Percentiles rank a stretch among this genome's conserved stretches.
Evolutionary conservation across 92 coral and sea anemone species (phyloP).

Genomic region (Epizoanthus rinbou): DNA sequence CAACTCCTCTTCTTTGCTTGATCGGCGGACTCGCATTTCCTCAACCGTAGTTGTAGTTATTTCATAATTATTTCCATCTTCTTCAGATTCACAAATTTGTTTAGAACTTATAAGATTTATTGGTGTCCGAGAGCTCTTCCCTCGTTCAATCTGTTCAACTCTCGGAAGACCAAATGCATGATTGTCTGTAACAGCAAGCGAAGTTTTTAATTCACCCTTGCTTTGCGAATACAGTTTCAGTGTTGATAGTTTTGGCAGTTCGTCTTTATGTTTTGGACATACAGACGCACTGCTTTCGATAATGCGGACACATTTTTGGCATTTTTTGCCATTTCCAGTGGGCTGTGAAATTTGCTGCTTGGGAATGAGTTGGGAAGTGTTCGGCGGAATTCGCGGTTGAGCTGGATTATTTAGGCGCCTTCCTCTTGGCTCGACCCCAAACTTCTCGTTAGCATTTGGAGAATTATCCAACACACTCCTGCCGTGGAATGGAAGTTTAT

Average conservation of each 20-base stretch:
- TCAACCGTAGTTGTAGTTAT: constrained; percentile 1
- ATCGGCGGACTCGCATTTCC: neutral
- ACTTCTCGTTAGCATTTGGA: neutral
- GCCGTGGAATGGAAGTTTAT: constrained; percentile 5
- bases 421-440: neutral
- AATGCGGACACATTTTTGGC: neutral
- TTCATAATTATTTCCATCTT: neutral
- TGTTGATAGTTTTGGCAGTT: constrained; percentile 17
- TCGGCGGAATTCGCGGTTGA: constrained; percentile 13
- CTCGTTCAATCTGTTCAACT: constrained; percentile 12
- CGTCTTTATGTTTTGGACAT: neutral
- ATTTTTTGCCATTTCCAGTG: constrained; percentile 15
- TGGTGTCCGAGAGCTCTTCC: constrained; percentile 1
- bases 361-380: neutral
- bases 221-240: neutral
- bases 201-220: neutral
- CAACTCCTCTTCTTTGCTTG: constrained; percentile 5
- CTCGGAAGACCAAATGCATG: constrained; percentile 2
- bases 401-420: neutral
- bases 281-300: neutral
- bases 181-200: neutral
- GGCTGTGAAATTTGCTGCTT: neutral
- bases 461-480: too few species aligned
- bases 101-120: constrained; percentile 17
- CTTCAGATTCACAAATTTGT: constrained; percentile 12